Evolutionary conservation across 2,797 vertebrate species (phyloP), one percentile per base, ranked within the genome.

Genomic region (Anabas testudineus): DNA sequence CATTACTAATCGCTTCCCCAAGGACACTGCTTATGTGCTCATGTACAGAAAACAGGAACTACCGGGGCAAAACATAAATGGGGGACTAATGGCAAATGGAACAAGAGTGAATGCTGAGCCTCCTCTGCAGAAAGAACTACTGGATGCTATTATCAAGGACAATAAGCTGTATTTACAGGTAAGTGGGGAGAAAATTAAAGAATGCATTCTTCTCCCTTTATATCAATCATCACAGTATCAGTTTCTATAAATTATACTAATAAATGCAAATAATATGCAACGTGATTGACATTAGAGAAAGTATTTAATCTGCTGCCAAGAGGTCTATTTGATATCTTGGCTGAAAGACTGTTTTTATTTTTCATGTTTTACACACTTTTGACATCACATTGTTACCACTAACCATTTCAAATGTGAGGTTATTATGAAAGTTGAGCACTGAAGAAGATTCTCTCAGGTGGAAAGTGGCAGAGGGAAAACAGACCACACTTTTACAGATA

Each of bases 141-240:
- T 99, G 95, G 98, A 99, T 81, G 98, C 97, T 46, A 96, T 99
- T 88, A 98, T 96, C 26, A 98, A 98, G 92, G 98, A 99, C 92
- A 99, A 99, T 90, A 99, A 99, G 87, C 94, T 99, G 3, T 99
- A 96, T 87, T 93, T 99, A 79, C 98, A 99, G 97, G 98, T 98
- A 92, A 93, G 94, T 41, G 16, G 13, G 13, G n/a, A 34, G 22
- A 46, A 52, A 48, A 53, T 7, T 46, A n/a, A 41, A 22, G 7
- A 22, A 72, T 30, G 36, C 4, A 32, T 13, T 24, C 41, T 14
- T 56, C 13, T 48, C 26, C 26, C 32, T 47, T 42, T n/a, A 49
- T 32, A 26, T 5, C 52, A 42, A 14, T 19, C 51, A 56, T 55
- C 13, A 55, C 69, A 32, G 45, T 7, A 26, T 51, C 12, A 36